A percentile compares a stretch with the other conserved stretches of the same genome.
These are phyloP conservation scores for Orchesella flavescens DNA, from an alignment of 2,888 invertebrate genomes.

Conservation along the genomic window DNA sequence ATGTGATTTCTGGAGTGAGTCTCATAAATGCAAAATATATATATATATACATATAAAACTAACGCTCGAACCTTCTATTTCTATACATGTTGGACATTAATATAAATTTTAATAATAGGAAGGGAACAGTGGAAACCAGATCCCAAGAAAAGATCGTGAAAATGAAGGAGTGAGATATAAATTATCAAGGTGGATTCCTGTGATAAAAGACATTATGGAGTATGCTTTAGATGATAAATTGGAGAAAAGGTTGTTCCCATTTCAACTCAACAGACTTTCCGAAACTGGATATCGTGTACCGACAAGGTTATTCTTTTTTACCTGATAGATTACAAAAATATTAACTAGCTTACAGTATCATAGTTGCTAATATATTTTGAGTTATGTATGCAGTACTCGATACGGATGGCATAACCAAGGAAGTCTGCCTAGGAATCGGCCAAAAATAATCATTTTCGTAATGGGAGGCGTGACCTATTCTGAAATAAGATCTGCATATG, in stretches of 20 bases:
- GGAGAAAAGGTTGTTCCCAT: conserved; percentile 65
- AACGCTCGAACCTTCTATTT: not conserved
- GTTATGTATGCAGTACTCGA: conserved; percentile 65
- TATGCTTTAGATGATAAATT: conserved; percentile 63
- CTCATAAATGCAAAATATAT: too few relatives aligned
- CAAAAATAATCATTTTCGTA: conserved; percentile 67
- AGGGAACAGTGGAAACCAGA: conserved; percentile 21
- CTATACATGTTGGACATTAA: not conserved
- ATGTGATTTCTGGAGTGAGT: conserved; percentile 62
- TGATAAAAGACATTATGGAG: conserved; percentile 69
- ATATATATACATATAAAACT: too few relatives aligned
- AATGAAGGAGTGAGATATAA: conserved; percentile 45
- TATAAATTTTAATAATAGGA: conserved; percentile 16
- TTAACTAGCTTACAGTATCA: not conserved
- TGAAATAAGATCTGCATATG: conserved; percentile 68
- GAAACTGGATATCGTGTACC: conserved; percentile 59
- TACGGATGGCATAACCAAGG: conserved; percentile 66
- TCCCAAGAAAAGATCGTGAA: conserved; percentile 52
- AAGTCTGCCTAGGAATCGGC: conserved; percentile 55
- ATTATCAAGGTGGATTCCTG: conserved; percentile 67
- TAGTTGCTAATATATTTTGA: too few relatives aligned
- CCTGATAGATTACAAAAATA: too few relatives aligned
- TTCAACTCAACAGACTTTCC: conserved; percentile 55
- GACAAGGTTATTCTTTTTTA: conserved; percentile 58
- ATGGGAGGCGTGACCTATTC: conserved; percentile 69